Evolutionary conservation across 1,140 invertebrate genomes (phyloP).

Genomic region (Artemia franciscana): DNA sequence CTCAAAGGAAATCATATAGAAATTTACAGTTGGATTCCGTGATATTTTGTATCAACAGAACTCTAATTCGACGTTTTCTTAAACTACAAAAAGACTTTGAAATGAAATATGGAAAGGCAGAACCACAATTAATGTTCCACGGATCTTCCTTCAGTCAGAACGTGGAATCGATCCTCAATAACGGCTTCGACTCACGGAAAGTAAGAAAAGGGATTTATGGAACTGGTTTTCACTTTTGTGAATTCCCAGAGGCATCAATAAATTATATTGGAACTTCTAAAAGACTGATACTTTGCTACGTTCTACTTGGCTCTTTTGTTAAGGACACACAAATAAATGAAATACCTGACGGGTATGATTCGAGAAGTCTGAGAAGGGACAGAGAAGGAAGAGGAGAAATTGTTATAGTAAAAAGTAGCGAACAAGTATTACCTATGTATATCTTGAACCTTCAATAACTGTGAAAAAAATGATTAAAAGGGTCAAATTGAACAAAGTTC

Average conservation of each 20-base stretch:
- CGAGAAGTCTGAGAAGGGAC: neutral
- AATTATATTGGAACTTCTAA: neutral
- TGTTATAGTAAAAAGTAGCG: neutral
- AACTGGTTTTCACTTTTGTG: neutral
- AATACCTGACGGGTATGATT: neutral
- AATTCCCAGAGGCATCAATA: neutral
- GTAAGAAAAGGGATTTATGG: neutral
- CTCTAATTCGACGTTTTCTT: neutral
- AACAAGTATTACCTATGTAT: neutral
- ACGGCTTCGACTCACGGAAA: neutral
- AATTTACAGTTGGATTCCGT: neutral
- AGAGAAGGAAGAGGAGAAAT: neutral
- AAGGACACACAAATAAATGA: neutral
- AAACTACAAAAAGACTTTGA: neutral
- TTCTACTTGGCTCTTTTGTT: neutral
- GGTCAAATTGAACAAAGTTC: neutral
- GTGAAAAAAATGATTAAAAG: too few relatives aligned
- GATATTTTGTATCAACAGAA: neutral
- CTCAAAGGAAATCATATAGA: neutral
- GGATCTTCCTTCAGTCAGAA: neutral
- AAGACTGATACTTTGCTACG: neutral
- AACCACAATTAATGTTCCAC: neutral
- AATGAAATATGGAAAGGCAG: neutral
- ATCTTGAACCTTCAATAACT: neutral
- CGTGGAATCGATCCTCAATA: neutral